These are phyloP conservation scores for Rhadinocentrus ornatus DNA, from an alignment of 2,797 vertebrate species.

Conservation along the genomic window DNA sequence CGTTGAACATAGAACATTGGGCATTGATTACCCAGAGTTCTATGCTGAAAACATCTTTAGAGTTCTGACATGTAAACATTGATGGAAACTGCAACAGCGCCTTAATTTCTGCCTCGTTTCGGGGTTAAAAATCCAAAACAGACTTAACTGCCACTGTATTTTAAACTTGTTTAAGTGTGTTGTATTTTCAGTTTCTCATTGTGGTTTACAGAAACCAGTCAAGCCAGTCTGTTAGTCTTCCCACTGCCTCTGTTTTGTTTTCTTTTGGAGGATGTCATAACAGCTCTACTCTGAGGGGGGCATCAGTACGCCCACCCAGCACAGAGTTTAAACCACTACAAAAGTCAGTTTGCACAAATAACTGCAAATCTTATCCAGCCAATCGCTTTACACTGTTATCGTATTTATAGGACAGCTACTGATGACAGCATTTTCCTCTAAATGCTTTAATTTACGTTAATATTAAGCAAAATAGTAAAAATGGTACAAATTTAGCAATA, in stretches of 20 bases:
- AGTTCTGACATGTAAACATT: conserved; percentile 24
- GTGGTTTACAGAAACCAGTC: conserved; percentile 43
- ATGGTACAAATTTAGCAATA: conserved; percentile 41
- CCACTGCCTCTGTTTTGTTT: background rate
- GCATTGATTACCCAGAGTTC: conserved; percentile 41
- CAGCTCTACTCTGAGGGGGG: conserved; percentile 17
- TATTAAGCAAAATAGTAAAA: conserved; percentile 15
- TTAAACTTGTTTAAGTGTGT: conserved; percentile 22
- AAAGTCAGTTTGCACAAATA: conserved; percentile 34
- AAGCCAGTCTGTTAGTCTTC: conserved; percentile 23
- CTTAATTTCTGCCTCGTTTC: conserved; percentile 44
- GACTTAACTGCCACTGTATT: conserved; percentile 18
- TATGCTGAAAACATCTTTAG: conserved; percentile 28
- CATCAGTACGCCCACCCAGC: background rate
- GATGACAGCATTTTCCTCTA: conserved; percentile 19
- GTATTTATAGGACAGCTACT: conserved; percentile 50
- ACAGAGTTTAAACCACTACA: conserved; percentile 68
- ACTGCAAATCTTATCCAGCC: conserved; percentile 15
- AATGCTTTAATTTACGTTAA: conserved; percentile 21
- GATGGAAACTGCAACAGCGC: conserved; percentile 54
- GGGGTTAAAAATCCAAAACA: conserved; percentile 27
- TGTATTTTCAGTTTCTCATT: conserved; percentile 19
- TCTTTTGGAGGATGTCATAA: conserved; percentile 3
- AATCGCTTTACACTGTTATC: background rate
- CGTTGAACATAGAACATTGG: conserved; percentile 3